Evolutionary conservation across 2,797 vertebrate genomes (phyloP), one percentile per base, ranked within the genome.

Genomic region (Ara ararauna): DNA sequence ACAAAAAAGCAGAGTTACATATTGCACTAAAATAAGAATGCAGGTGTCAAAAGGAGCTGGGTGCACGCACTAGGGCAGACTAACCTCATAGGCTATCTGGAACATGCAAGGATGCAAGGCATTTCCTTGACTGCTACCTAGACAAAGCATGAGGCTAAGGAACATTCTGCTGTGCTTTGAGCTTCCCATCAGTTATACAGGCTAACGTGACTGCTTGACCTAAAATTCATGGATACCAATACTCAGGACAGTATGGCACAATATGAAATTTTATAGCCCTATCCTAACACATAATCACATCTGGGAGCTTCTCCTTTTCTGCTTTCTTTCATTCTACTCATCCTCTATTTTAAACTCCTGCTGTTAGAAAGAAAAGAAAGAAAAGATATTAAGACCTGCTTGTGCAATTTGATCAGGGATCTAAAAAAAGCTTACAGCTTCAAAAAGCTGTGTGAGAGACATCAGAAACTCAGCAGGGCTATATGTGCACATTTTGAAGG

Each of bases 371-470:
- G 24, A 78, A 75, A 75, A 51, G 5, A 20, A 67, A 74, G n/a
- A 90, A 78, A 61, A 87, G 29, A 47, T 13, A 87, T 40, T 20
- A 87, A 85, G 76, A 64, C 45, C 27, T 54, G 34, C 79, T 93
- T 68, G 19, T 78, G 53, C 66, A 94, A 90, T 91, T 94, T 85
- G 50, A 86, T 81, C n/a, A 81, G 73, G 65, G n/a, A 88, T 40
- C 24, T 65, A 53, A 85, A 91, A 93, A 80, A 65, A 48, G 13
- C 45, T 74, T 61, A 66, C 34, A 56, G 47, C 54, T 90, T 92
- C 45, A 75, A 76, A 83, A 91, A 89, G 36, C 61, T 87, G 40
- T 56, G 17, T 68, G 81, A 80, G 36, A 85, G 54, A 51, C 44
- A 82, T 34, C 50, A 89, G 74, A 75, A 92, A 36, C 56, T 89